Percentiles rank a stretch among this genome's conserved stretches.
phyloP scores from a whole-genome alignment of 2,113 vertebrate species.

The Mus spicilegus region DNA sequence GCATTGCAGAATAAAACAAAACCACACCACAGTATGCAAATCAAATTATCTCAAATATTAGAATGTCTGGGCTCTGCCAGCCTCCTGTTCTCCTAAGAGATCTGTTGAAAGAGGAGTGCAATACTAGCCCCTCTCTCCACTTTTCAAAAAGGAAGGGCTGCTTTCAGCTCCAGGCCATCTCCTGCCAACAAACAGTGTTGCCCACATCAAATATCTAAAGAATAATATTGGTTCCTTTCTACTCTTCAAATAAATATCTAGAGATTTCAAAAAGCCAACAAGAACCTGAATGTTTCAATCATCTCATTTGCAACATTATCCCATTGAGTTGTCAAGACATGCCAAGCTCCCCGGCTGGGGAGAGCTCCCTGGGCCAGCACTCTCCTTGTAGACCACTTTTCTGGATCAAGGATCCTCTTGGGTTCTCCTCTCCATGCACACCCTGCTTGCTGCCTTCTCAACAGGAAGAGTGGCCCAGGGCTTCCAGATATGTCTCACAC shows the following conservation, averaged over 20 bases:
- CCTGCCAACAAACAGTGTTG: background rate
- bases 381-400: background rate
- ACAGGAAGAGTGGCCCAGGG: background rate
- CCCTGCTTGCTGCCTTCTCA: background rate
- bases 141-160: background rate
- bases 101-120: background rate
- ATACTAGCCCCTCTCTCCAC: background rate
- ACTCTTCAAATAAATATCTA: background rate
- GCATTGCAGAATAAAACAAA: no score
- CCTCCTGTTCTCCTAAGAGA: background rate
- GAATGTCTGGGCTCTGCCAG: background rate
- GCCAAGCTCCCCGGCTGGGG: fast-evolving
- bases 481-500: background rate
- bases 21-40: background rate
- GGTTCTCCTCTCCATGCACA: no score
- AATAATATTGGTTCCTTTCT: background rate
- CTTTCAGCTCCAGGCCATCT: background rate
- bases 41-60: background rate
- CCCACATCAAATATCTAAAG: background rate
- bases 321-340: background rate
- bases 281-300: background rate
- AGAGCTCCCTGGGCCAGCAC: background rate
- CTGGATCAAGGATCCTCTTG: background rate
- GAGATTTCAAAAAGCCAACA: background rate
- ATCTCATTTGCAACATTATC: fast-evolving